Conservation (phyloP, 2,113 vertebrate species). For the Passer domesticus region DNA sequence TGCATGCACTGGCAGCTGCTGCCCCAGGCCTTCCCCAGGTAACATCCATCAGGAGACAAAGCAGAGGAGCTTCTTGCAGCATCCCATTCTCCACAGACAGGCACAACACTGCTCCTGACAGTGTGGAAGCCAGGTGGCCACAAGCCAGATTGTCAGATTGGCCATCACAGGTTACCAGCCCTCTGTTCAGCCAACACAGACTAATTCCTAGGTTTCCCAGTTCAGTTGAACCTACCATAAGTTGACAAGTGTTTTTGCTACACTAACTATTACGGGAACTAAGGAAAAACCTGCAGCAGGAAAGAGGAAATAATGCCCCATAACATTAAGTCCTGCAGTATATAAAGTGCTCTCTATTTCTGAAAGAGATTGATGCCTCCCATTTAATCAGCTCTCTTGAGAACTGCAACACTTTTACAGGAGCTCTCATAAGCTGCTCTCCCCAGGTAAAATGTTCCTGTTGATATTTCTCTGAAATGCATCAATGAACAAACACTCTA, state of each 20-base stretch:
- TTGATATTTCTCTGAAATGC: neutral
- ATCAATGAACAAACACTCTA: neutral
- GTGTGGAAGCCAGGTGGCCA: neutral
- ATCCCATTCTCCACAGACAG: neutral
- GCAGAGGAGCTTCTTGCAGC: neutral
- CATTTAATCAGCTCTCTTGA: neutral
- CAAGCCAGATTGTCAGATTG: neutral
- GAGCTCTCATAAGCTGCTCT: neutral
- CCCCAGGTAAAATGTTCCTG: neutral
- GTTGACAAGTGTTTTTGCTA: rapidly evolving
- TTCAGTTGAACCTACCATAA: neutral
- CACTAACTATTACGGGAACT: neutral
- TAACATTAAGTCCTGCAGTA: neutral
- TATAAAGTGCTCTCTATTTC: neutral
- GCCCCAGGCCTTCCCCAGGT: neutral
- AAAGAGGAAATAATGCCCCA: neutral
- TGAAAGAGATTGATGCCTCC: neutral
- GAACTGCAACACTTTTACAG: neutral
- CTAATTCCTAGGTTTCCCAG: neutral
- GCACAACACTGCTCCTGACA: rapidly evolving
- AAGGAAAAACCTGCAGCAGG: neutral
- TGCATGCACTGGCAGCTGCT: rapidly evolving
- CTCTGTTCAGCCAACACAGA: neutral
- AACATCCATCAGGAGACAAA: neutral
- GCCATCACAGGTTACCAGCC: neutral